These are phyloP conservation scores for Ptiloglossa arizonensis DNA, from an alignment of 1,140 invertebrate species.

Conservation along the genomic window DNA sequence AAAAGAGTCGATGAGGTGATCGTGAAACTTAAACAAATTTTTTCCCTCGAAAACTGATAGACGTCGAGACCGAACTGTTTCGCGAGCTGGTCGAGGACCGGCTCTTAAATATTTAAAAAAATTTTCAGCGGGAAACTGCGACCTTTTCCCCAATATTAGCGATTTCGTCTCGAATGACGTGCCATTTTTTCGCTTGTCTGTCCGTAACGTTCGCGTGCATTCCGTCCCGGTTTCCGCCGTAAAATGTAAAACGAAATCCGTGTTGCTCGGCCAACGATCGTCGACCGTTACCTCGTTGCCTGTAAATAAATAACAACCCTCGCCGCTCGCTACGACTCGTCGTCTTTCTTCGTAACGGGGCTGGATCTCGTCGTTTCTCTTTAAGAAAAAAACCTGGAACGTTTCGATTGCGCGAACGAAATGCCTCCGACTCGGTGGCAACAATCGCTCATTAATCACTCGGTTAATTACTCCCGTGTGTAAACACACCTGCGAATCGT, in stretches of 20 bases:
- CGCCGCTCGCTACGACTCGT: background rate
- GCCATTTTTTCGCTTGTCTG: slow-evolving; percentile 9
- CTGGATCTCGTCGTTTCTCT: background rate
- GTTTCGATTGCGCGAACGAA: slow-evolving; percentile 17
- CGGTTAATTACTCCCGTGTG: slow-evolving; percentile 28
- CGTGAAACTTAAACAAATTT: too few relatives aligned
- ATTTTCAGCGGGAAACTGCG: too few relatives aligned
- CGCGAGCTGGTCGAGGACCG: too few relatives aligned
- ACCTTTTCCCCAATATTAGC: background rate
- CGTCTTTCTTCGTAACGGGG: background rate
- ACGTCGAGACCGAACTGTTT: too few relatives aligned
- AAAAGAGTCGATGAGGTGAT: too few relatives aligned
- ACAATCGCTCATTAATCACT: slow-evolving; percentile 35
- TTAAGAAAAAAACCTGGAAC: background rate
- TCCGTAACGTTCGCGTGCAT: slow-evolving; percentile 19
- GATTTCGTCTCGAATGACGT: slow-evolving; percentile 15
- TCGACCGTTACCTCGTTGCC: slow-evolving; percentile 4
- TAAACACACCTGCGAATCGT: slow-evolving; percentile 2
- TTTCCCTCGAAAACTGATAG: too few relatives aligned
- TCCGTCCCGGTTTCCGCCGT: slow-evolving; percentile 9
- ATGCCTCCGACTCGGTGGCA: slow-evolving; percentile 1
- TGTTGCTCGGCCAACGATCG: slow-evolving; percentile 26
- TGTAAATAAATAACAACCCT: slow-evolving; percentile 44
- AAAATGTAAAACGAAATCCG: slow-evolving; percentile 45
- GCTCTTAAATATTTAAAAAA: too few relatives aligned